phyloP scores from a whole-genome alignment of 1,140 invertebrate genomes.

The Cryptotermes secundus region DNA sequence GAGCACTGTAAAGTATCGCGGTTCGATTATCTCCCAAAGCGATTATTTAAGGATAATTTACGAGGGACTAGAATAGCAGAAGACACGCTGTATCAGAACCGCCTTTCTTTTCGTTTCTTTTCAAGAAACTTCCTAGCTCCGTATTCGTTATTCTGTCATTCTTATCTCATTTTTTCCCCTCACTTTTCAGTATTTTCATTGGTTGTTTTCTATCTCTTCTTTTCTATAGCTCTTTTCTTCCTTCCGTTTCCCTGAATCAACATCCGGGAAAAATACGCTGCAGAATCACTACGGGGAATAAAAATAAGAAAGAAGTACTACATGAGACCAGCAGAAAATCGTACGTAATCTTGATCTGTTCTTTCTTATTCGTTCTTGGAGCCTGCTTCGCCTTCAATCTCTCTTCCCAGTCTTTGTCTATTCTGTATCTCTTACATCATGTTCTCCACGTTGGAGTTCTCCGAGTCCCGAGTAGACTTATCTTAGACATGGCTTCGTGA shows the following conservation, averaged over 20 bases:
- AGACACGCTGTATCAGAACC: too few relatives aligned
- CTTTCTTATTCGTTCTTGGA: background rate
- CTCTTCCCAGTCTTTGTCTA: background rate
- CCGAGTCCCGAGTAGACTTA: too few relatives aligned
- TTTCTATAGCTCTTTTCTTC: background rate
- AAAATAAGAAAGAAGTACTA: background rate
- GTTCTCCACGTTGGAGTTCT: background rate
- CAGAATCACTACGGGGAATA: background rate
- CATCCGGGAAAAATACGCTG: background rate
- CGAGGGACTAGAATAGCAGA: too few relatives aligned
- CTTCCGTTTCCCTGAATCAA: conserved; percentile 11
- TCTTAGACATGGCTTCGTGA: background rate
- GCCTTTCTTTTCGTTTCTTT: background rate
- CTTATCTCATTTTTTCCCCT: background rate
- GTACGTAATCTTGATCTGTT: background rate
- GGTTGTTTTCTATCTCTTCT: background rate
- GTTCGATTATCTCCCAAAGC: too few relatives aligned
- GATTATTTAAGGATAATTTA: too few relatives aligned
- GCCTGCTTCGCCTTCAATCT: background rate
- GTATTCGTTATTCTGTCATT: conserved; percentile 2
- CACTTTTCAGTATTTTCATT: background rate
- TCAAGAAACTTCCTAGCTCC: background rate
- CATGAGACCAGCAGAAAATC: background rate
- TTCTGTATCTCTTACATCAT: background rate
- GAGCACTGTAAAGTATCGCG: too few relatives aligned